Percentiles rank a stretch among this genome's conserved stretches.
These are phyloP conservation scores for Enteromius argenteus DNA, from an alignment of 2,797 vertebrate species.

Conservation along the genomic window DNA sequence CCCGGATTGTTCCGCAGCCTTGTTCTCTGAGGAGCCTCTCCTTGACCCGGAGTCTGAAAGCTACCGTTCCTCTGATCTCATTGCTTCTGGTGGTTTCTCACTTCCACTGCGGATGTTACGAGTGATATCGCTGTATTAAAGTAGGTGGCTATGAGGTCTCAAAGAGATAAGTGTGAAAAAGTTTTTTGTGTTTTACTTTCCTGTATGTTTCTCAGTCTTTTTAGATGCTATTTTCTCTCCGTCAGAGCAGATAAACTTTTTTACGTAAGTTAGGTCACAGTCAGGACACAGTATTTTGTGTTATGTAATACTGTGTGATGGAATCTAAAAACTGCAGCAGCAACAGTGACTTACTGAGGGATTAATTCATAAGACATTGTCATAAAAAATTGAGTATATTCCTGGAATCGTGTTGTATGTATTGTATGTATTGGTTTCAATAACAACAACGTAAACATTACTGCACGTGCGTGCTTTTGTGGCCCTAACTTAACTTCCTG, in stretches of 20 bases:
- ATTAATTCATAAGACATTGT: background rate
- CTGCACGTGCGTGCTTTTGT: too few species aligned
- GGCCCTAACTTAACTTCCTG: too few species aligned
- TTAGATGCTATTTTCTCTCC: background rate
- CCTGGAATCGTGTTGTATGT: background rate
- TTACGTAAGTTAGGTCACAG: background rate
- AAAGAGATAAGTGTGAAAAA: background rate
- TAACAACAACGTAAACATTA: too few species aligned
- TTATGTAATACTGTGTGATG: constrained; percentile 4
- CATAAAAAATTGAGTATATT: background rate
- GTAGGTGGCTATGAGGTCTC: background rate
- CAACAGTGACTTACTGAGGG: background rate
- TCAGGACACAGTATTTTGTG: background rate
- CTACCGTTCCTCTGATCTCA: constrained; percentile 10
- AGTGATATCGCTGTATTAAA: background rate
- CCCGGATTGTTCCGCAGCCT: constrained; percentile 1
- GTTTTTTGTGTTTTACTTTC: background rate
- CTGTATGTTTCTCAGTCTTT: background rate
- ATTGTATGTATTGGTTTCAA: background rate
- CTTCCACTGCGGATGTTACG: background rate
- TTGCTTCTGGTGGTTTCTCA: constrained; percentile 18
- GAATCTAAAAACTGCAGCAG: background rate
- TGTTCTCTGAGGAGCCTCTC: background rate
- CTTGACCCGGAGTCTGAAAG: constrained; percentile 29
- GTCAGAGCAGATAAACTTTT: background rate